Evolutionary conservation across 1,140 invertebrate genomes (phyloP).

Genomic region (Leptonema lineaticorne): DNA sequence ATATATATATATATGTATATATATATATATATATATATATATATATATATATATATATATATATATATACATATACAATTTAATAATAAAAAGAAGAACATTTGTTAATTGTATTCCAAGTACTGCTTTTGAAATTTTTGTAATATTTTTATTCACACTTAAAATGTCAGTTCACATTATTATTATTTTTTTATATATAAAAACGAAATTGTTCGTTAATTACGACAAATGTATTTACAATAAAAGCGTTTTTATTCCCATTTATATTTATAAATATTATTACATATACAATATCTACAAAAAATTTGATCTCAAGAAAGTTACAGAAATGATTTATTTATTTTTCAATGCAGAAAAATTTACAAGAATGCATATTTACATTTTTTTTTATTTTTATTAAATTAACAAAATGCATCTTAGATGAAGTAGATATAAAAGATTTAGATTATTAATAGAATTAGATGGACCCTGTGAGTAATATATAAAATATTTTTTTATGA

Average conservation of each 20-base stretch:
- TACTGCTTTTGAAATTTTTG: not conserved
- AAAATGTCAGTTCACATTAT: not conserved
- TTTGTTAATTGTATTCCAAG: too few species aligned
- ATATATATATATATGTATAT: too few species aligned
- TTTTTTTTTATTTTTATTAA: not conserved
- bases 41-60: too few species aligned
- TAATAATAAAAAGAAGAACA: too few species aligned
- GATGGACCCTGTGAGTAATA: not conserved
- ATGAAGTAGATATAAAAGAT: not conserved
- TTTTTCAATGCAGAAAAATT: not conserved
- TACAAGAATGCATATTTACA: not conserved
- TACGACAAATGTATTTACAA: conserved; percentile 13
- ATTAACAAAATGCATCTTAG: not conserved
- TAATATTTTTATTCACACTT: conserved; percentile 4
- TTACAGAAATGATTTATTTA: too few species aligned
- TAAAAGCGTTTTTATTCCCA: conserved; percentile 23
- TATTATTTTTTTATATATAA: not conserved
- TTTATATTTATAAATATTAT: conserved; percentile 3
- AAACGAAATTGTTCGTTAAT: too few species aligned
- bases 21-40: too few species aligned
- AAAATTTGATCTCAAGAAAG: too few species aligned
- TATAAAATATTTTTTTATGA: not conserved
- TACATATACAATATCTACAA: not conserved
- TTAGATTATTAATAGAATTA: not conserved
- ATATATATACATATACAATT: too few species aligned